These are phyloP conservation scores for Timema cristinae DNA, from an alignment of 2,888 invertebrate species.

Conservation along the genomic window DNA sequence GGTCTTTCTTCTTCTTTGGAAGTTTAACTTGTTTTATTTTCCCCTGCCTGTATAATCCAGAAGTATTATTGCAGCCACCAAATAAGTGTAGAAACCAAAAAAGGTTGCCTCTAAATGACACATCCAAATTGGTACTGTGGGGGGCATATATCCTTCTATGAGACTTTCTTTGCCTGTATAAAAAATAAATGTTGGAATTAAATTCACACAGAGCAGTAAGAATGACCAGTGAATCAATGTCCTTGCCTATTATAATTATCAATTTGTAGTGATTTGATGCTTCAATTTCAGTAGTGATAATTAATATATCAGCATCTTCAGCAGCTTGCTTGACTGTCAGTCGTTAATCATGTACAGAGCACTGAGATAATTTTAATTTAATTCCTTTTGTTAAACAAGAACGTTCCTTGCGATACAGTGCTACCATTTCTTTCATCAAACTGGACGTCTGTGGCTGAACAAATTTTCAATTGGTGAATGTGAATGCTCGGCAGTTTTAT, in stretches of 20 bases:
- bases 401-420: no score
- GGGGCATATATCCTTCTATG: not conserved
- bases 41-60: not conserved
- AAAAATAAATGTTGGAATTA: not conserved
- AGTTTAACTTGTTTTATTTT: not conserved
- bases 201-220: slow-evolving; percentile 2
- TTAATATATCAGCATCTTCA: not conserved
- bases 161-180: not conserved
- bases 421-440: no score
- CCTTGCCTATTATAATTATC: not conserved
- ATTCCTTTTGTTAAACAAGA: no score
- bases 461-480: no score
- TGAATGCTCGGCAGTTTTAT: not conserved
- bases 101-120: not conserved
- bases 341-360: no score
- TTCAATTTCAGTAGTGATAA: not conserved
- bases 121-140: not conserved
- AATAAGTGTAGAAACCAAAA: not conserved
- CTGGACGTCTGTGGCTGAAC: no score
- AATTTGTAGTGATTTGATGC: not conserved
- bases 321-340: not conserved
- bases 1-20: not conserved
- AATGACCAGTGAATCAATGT: not conserved
- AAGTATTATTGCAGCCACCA: not conserved
- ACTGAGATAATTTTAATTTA: no score